Percentiles rank a stretch among this genome's conserved stretches.
These are phyloP conservation scores for Alsophila aescularia DNA, from an alignment of 2,888 invertebrate genomes.

Conservation along the genomic window DNA sequence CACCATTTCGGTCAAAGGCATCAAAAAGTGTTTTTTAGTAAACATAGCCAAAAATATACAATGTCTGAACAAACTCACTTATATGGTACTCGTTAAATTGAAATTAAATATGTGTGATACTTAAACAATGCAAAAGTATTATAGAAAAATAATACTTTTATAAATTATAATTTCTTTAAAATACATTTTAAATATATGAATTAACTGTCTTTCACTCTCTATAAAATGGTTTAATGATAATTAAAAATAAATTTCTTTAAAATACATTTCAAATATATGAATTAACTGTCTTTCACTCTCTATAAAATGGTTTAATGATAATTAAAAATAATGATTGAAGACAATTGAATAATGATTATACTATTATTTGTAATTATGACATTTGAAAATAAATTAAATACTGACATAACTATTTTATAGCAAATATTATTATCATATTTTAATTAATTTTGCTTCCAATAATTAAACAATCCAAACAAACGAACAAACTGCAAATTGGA, in stretches of 20 bases:
- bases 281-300: slow-evolving; percentile 55
- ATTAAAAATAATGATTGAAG: slow-evolving; percentile 47
- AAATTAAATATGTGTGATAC: slow-evolving; percentile 6
- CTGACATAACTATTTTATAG: too few relatives aligned
- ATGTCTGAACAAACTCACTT: too few relatives aligned
- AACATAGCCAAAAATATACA: too few relatives aligned
- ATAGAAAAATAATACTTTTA: slow-evolving; percentile 37
- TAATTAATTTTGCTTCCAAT: too few relatives aligned
- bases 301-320: slow-evolving; percentile 24
- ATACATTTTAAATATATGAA: slow-evolving; percentile 50
- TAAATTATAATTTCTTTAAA: slow-evolving; percentile 51
- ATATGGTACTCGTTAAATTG: slow-evolving; percentile 2
- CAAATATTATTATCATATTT: too few relatives aligned
- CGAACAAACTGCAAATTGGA: too few relatives aligned
- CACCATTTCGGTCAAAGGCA: not conserved
- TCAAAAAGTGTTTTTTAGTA: not conserved
- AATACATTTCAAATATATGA: slow-evolving; percentile 24
- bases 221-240: slow-evolving; percentile 24
- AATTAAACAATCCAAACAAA: too few relatives aligned
- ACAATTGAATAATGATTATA: slow-evolving; percentile 31
- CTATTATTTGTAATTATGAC: slow-evolving; percentile 10
- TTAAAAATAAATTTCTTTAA: slow-evolving; percentile 40
- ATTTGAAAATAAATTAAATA: too few relatives aligned
- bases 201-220: slow-evolving; percentile 53
- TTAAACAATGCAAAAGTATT: slow-evolving; percentile 13